Conservation (phyloP, 2,888 invertebrate species). For the Sesamia inferens region DNA sequence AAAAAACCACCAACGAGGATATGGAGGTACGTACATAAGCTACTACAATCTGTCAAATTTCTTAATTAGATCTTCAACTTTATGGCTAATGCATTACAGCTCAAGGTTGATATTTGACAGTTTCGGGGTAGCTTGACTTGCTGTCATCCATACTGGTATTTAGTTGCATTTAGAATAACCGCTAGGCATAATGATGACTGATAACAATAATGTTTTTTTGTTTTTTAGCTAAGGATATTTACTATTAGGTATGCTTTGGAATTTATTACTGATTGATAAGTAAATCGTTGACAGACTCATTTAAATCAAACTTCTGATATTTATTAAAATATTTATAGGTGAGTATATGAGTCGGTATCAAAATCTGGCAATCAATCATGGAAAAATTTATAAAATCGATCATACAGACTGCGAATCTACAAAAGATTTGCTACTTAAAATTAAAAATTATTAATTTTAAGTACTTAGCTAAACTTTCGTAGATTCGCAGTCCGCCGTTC, state of each 20-base stretch:
- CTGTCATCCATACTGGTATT: not conserved
- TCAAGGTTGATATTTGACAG: no score
- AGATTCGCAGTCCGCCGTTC: no score
- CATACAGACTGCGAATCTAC: not conserved
- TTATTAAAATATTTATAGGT: not conserved
- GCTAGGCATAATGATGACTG: not conserved
- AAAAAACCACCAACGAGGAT: not conserved
- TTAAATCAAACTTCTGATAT: not conserved
- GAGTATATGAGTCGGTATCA: not conserved
- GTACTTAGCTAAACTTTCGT: no score
- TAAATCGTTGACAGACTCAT: not conserved
- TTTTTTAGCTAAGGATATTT: not conserved
- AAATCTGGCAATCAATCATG: not conserved
- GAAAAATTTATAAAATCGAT: not conserved
- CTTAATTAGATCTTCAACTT: no score
- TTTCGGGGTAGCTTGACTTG: no score
- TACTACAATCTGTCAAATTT: no score
- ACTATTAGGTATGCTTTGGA: not conserved
- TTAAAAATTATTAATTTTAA: no score
- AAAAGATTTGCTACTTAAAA: not conserved
- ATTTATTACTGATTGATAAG: not conserved
- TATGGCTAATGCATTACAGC: no score
- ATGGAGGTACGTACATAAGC: no score
- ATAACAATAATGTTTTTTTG: not conserved
- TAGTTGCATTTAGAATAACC: not conserved